Evolutionary conservation across 2,113 vertebrate genomes (phyloP).

Genomic region (Microtus ochrogaster): DNA sequence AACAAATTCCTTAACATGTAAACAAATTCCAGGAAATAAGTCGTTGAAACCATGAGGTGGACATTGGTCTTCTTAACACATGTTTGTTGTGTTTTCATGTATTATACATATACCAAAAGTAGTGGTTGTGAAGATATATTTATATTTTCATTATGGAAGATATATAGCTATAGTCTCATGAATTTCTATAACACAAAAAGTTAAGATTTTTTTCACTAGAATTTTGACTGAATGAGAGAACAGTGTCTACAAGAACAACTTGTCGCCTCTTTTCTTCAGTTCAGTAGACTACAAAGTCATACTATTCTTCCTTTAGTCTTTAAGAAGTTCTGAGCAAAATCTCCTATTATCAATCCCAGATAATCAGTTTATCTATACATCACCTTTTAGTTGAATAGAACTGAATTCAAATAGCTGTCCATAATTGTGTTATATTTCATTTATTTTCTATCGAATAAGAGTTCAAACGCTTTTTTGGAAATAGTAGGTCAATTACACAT

Average conservation of each 20-base stretch:
- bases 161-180: not conserved
- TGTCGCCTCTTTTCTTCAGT: not conserved
- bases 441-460: not conserved
- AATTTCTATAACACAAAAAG: slow-evolving; percentile 12
- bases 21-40: slow-evolving; percentile 15
- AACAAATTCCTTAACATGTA: not conserved
- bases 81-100: not conserved
- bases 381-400: not conserved
- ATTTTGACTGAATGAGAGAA: slow-evolving; percentile 42
- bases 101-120: not conserved
- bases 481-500: slow-evolving; percentile 41
- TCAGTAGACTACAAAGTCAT: slow-evolving; percentile 43
- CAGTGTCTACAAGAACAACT: slow-evolving; percentile 18
- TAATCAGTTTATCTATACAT: slow-evolving; percentile 22
- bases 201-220: not conserved
- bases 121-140: not conserved
- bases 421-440: not conserved
- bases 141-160: not conserved
- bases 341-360: not conserved
- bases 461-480: slow-evolving; percentile 28
- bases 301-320: slow-evolving; percentile 11
- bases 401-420: slow-evolving; percentile 4
- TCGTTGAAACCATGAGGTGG: not conserved
- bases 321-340: slow-evolving; percentile 44
- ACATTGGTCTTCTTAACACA: not conserved